Percentiles rank a stretch among this genome's conserved stretches.
Evolutionary conservation across 2,888 invertebrate genomes (phyloP).

Genomic region (Ethmia dodecea): DNA sequence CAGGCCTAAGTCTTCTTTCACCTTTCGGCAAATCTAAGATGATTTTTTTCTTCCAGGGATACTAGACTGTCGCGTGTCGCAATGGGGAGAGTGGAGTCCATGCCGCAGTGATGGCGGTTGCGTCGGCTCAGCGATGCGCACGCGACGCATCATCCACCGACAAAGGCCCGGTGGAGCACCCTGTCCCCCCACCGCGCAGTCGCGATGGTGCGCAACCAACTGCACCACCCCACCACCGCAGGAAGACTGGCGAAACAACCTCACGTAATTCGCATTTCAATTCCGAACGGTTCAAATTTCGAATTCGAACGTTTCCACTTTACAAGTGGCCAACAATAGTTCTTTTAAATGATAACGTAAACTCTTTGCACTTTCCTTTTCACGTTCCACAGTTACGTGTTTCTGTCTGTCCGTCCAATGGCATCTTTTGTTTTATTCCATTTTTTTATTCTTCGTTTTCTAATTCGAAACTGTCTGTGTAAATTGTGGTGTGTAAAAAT

Average conservation of each 20-base stretch:
- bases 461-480: conserved; percentile 31
- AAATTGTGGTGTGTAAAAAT: conserved; percentile 52
- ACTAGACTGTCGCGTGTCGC: conserved; percentile 89
- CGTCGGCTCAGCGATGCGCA: conserved; percentile 91
- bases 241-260: conserved; percentile 63
- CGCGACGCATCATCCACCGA: conserved; percentile 85
- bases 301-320: conserved; percentile 14
- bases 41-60: too few species aligned
- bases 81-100: conserved; percentile 91
- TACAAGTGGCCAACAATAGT: conserved; percentile 20
- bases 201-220: conserved; percentile 91
- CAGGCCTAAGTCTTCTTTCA: too few species aligned
- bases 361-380: conserved; percentile 17
- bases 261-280: conserved; percentile 49
- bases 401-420: conserved; percentile 71
- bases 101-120: conserved; percentile 95
- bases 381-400: conserved; percentile 27
- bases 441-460: conserved; percentile 20
- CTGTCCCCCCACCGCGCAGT: conserved; percentile 90
- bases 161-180: conserved; percentile 87
- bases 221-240: conserved; percentile 41
- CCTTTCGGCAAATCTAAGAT: too few species aligned
- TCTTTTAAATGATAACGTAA: conserved; percentile 9
- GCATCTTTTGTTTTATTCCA: conserved; percentile 35
- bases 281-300: conserved; percentile 16